Percentiles rank a stretch among this genome's conserved stretches.
These are phyloP conservation scores for Tupaia chinensis DNA, from an alignment of 2,113 vertebrate species.

Conservation along the genomic window DNA sequence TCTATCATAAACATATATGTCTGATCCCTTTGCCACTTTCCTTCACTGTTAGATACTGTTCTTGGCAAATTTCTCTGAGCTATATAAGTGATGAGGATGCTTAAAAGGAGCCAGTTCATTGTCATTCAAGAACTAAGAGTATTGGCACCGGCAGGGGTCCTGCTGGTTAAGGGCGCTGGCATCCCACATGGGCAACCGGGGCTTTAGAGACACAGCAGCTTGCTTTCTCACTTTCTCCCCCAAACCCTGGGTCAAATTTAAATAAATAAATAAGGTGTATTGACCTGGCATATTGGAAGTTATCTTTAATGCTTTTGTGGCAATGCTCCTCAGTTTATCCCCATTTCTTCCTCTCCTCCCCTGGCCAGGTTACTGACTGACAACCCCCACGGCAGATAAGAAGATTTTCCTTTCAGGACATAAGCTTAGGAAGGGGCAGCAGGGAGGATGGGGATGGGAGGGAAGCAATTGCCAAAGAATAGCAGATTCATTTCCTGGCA, in stretches of 20 bases:
- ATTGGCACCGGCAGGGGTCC: no score
- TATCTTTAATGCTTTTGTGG: conserved; percentile 7
- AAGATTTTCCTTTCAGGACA: conserved; percentile 1
- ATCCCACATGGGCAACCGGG: no score
- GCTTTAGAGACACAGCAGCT: no score
- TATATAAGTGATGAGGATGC: background rate
- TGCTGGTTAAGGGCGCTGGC: no score
- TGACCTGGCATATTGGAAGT: background rate
- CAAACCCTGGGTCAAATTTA: no score
- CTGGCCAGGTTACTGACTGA: background rate
- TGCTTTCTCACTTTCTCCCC: no score
- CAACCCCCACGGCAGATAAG: conserved; percentile 45
- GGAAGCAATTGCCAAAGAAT: background rate
- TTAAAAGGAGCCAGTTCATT: background rate
- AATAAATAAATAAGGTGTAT: background rate
- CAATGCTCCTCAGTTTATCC: background rate
- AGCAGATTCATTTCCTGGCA: conserved; percentile 19
- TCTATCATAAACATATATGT: background rate
- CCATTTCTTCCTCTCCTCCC: conserved; percentile 3
- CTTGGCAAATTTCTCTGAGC: conserved; percentile 9
- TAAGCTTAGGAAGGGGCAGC: background rate
- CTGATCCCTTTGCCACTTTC: background rate
- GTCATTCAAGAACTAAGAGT: background rate
- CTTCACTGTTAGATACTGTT: conserved; percentile 6
- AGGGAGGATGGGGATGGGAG: background rate